Evolutionary conservation across 2,797 vertebrate genomes (phyloP), one percentile per base, ranked within the genome.

Genomic region (Psittacula echo): DNA sequence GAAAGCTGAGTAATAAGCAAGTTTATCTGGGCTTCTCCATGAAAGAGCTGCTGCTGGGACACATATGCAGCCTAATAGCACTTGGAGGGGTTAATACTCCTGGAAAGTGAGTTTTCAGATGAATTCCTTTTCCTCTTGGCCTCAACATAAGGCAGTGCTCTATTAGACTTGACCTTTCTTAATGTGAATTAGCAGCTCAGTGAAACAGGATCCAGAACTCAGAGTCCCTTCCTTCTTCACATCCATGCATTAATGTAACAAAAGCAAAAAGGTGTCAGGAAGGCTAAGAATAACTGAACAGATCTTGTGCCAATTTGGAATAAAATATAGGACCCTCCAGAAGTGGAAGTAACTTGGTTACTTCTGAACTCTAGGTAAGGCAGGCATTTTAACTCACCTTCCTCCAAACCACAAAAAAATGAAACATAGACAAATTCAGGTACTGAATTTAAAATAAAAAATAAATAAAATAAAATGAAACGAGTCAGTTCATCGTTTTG

Each of bases 221-320:
- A 80, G 64, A 94, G 75, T 93, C 85, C 92, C 70, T 96, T 96
- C 93, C 90, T 70, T 95, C 91, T 95, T 95, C 81, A 85, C 72
- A 95, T 94, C 87, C 89, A 95, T 93, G 91, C 84, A 94, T 95
- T 97, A 96, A 96, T 94, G 93, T 93, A 96, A 97, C 95, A 97
- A 96, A 97, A 97, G 95, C 87, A 96, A 94, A 97, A 94, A 95
- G 92, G 89, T 95, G 93, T 97, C 92, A 96, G 95, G 86, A 94
- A 96, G 67, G 85, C 91, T 96, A 97, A 97, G 92, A 97, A 95
- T 97, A 97, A 94, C 95, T 61, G 95, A 94, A 97, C 72, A 95
- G 96, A 95, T 96, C 93, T 92, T 92, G 60, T 93, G 96, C 95
- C 96, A 96, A 54, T 74, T 96, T 96, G 92, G 85, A 95, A 94